These are phyloP conservation scores for Thunnus thynnus DNA, from an alignment of 2,113 vertebrate genomes.

Conservation along the genomic window DNA sequence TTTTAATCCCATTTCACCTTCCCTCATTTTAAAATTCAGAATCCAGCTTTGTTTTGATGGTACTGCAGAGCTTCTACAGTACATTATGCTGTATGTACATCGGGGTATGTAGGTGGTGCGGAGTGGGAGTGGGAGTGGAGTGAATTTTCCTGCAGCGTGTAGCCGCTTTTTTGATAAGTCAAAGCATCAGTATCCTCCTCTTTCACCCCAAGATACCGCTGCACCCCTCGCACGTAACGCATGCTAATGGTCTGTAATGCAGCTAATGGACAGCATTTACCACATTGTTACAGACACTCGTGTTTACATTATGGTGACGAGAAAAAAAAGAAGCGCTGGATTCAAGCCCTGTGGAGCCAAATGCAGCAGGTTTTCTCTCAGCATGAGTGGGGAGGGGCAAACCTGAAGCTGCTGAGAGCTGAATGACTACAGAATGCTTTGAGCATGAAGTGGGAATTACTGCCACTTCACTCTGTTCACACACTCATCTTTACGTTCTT, in stretches of 20 bases:
- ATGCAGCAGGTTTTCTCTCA: constrained; percentile 8
- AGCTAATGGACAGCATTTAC: constrained; percentile 51
- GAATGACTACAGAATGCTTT: not conserved
- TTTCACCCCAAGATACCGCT: constrained; percentile 24
- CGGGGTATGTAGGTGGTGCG: not conserved
- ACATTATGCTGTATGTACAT: constrained; percentile 5
- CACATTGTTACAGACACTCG: constrained; percentile 29
- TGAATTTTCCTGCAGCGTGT: not conserved
- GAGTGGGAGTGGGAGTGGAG: not conserved
- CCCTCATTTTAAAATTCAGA: not conserved
- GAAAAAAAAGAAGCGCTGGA: constrained; percentile 5
- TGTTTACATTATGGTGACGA: constrained; percentile 36
- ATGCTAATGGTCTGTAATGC: constrained; percentile 55
- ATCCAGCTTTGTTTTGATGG: not conserved
- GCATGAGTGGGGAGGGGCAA: not conserved
- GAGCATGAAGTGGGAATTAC: not conserved
- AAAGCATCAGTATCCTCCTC: constrained; percentile 2
- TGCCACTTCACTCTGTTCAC: not conserved
- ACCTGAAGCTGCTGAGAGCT: constrained; percentile 12
- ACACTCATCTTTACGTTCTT: constrained; percentile 3
- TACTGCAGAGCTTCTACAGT: not conserved
- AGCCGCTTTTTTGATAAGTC: not conserved
- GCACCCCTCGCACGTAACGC: constrained; percentile 21
- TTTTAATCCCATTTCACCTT: too few species aligned
- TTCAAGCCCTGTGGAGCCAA: constrained; percentile 22